These are phyloP conservation scores for Oreochromis niloticus DNA, from an alignment of 2,113 vertebrate genomes.

Conservation along the genomic window DNA sequence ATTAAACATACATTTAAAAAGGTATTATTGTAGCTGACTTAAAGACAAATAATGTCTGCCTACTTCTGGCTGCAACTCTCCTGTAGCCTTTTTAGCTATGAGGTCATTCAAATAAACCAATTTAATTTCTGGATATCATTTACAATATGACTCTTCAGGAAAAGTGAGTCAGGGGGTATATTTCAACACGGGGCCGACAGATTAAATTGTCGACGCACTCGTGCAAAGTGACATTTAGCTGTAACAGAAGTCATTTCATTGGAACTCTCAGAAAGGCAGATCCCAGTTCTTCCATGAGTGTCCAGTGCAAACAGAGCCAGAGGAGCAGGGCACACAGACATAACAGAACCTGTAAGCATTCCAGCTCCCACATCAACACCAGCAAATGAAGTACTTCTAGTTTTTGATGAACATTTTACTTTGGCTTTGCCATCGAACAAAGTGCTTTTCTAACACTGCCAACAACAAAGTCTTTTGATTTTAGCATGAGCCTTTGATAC, in stretches of 20 bases:
- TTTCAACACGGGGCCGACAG: neutral
- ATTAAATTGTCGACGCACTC: neutral
- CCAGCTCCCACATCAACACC: constrained; percentile 21
- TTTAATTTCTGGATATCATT: neutral
- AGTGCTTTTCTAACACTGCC: constrained; percentile 6
- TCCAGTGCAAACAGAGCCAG: constrained; percentile 14
- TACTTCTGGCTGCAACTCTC: neutral
- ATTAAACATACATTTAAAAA: neutral
- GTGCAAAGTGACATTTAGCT: neutral
- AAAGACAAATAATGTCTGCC: neutral
- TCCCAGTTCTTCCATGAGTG: neutral
- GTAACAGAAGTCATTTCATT: neutral
- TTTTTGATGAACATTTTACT: neutral
- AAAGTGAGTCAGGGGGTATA: neutral
- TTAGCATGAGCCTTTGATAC: constrained; percentile 15
- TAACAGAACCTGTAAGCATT: constrained; percentile 2
- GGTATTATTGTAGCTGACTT: neutral
- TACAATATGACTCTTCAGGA: neutral
- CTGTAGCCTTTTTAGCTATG: neutral
- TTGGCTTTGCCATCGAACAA: constrained; percentile 8
- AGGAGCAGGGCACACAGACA: constrained; percentile 12
- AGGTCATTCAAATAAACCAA: neutral
- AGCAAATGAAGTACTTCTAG: neutral
- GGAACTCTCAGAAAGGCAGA: neutral
- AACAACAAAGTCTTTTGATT: constrained; percentile 32